These are phyloP conservation scores for Liasis olivaceus DNA, from an alignment of 2,797 vertebrate species.

Conservation along the genomic window DNA sequence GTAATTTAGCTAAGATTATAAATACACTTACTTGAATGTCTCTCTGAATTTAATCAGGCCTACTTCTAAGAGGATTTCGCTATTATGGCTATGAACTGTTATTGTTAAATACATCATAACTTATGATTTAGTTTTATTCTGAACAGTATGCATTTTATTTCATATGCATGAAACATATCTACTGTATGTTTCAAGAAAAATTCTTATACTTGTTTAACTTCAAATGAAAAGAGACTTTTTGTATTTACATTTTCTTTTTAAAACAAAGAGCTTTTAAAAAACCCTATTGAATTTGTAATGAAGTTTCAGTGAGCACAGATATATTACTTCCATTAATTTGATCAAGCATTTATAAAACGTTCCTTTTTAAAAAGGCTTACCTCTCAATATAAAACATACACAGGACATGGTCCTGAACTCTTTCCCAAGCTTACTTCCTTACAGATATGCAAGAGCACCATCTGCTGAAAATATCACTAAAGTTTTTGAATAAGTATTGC, in stretches of 20 bases:
- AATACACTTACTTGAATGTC: neutral
- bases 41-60: neutral
- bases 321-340: neutral
- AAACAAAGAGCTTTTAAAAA: neutral
- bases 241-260: neutral
- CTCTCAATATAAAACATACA: neutral
- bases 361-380: neutral
- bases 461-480: neutral
- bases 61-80: neutral
- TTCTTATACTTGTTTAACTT: conserved; percentile 2
- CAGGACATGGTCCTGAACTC: neutral
- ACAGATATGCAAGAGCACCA: conserved; percentile 12
- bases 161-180: neutral
- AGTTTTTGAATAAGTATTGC: neutral
- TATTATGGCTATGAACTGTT: neutral
- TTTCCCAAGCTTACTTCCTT: neutral
- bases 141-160: neutral
- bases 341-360: neutral
- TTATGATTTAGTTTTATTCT: neutral
- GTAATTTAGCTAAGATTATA: neutral
- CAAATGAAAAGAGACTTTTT: neutral
- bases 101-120: neutral
- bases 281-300: neutral
- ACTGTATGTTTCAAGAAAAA: conserved; percentile 1
- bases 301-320: neutral